phyloP scores from a whole-genome alignment of 2,113 vertebrate species.

The Silurus glanis region DNA sequence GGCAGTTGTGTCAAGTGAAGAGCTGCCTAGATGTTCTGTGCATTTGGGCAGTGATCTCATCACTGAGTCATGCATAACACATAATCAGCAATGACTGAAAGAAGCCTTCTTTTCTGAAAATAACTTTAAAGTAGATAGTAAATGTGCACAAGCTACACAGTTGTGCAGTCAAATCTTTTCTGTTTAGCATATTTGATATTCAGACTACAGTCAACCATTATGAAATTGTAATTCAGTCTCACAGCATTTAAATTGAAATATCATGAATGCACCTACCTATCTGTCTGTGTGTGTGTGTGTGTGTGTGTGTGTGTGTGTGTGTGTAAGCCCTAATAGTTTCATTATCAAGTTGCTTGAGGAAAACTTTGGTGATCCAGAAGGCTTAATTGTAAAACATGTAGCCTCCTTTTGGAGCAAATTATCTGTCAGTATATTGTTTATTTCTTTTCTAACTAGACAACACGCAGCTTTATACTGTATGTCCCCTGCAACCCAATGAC shows the following conservation, averaged over 20 bases:
- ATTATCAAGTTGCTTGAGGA: neutral
- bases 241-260: neutral
- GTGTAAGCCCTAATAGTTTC: neutral
- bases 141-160: neutral
- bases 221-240: neutral
- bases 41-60: neutral
- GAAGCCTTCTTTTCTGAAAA: neutral
- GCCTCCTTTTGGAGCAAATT: neutral
- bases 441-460: neutral
- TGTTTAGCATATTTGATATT: neutral
- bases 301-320: too few species aligned
- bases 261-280: neutral
- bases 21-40: neutral
- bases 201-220: neutral
- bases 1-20: neutral
- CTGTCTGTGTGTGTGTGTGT: too few species aligned
- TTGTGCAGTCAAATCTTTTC: neutral
- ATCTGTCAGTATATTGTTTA: neutral
- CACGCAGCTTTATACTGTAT: neutral
- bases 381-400: neutral
- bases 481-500: neutral
- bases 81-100: neutral
- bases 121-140: neutral
- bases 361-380: neutral
- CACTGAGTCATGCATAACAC: neutral